Conservation (phyloP, 2,797 vertebrate genomes). For the Smutsia temminckii region DNA sequence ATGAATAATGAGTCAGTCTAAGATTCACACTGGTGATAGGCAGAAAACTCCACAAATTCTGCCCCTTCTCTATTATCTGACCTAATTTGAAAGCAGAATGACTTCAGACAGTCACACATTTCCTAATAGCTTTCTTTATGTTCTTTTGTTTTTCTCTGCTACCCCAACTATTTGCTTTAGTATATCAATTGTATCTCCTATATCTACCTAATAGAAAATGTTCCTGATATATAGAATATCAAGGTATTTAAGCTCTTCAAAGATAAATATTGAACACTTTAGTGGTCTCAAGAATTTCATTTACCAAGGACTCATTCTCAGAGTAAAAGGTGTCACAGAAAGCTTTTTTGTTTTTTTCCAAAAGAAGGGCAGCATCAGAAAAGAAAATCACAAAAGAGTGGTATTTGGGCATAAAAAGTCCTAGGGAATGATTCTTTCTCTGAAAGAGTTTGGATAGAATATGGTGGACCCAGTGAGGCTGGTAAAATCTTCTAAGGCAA, state of each 20-base stretch:
- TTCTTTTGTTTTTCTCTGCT: not conserved
- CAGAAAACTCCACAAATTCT: not conserved
- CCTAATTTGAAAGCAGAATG: not conserved
- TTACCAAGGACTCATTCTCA: not conserved
- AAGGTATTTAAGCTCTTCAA: not conserved
- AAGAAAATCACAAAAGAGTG: not conserved
- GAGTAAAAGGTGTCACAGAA: not conserved
- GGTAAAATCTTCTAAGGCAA: not conserved
- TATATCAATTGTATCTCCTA: not conserved
- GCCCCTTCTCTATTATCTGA: not conserved
- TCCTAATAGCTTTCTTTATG: not conserved
- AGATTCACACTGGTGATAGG: not conserved
- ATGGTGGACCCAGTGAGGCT: not conserved
- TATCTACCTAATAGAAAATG: not conserved
- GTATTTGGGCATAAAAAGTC: not conserved
- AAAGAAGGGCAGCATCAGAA: not conserved
- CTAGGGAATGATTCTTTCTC: not conserved
- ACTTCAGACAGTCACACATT: not conserved
- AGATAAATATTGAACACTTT: not conserved
- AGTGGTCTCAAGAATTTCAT: not conserved
- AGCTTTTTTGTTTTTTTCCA: not conserved
- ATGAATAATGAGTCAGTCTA: not conserved
- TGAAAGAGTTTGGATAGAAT: not conserved
- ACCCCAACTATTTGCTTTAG: not conserved
- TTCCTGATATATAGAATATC: not conserved